A percentile compares a stretch with the other conserved stretches of the same genome.
These are phyloP conservation scores for Protonemura montana DNA, from an alignment of 2,888 invertebrate genomes.

Conservation along the genomic window DNA sequence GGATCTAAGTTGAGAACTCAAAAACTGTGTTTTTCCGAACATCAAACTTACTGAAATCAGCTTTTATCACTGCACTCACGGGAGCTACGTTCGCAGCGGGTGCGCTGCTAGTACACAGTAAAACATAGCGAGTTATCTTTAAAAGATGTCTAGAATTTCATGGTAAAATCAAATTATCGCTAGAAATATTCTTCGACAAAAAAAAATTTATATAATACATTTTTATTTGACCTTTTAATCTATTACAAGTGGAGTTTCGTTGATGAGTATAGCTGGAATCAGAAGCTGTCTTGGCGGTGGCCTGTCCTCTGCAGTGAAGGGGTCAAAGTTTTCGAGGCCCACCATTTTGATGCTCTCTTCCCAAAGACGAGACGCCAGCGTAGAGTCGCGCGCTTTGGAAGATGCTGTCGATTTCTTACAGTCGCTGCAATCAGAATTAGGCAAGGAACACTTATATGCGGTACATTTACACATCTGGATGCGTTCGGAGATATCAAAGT, in stretches of 20 bases:
- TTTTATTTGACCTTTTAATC: not conserved
- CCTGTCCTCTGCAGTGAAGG: constrained; percentile 42
- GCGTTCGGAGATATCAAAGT: too few relatives aligned
- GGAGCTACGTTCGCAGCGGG: too few relatives aligned
- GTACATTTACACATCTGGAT: too few relatives aligned
- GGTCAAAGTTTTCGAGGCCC: constrained; percentile 48
- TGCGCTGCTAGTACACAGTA: too few relatives aligned
- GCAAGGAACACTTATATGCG: not conserved
- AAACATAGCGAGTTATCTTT: too few relatives aligned
- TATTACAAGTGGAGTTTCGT: constrained; percentile 26
- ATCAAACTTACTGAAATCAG: too few relatives aligned
- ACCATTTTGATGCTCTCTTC: constrained; percentile 52
- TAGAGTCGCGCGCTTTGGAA: constrained; percentile 49
- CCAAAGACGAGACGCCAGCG: constrained; percentile 52
- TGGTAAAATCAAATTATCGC: too few relatives aligned
- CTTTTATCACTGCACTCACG: too few relatives aligned
- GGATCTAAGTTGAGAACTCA: too few relatives aligned
- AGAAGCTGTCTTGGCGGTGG: not conserved
- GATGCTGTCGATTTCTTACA: constrained; percentile 50
- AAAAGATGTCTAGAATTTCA: too few relatives aligned
- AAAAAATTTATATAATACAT: not conserved
- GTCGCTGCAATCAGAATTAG: constrained; percentile 50
- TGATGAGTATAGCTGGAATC: constrained; percentile 16
- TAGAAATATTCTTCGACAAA: too few relatives aligned
- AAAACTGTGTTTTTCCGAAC: too few relatives aligned